phyloP scores from a whole-genome alignment of 2,888 invertebrate genomes.

The Malthinus seriepunctatus region DNA sequence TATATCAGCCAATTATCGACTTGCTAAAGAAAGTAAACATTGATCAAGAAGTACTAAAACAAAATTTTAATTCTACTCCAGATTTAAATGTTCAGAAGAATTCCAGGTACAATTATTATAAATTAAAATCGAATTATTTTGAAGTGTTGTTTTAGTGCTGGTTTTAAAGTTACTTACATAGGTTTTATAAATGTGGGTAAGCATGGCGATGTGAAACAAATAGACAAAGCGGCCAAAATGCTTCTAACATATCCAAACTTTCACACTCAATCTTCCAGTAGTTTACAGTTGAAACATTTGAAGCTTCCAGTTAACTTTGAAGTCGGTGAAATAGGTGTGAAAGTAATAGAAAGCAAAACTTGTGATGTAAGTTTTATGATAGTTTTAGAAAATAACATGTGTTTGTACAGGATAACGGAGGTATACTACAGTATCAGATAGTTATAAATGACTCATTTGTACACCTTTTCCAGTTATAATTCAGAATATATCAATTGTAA shows the following conservation, averaged over 20 bases:
- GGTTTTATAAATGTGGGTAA: conserved; percentile 56
- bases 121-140: neutral
- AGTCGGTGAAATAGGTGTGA: conserved; percentile 59
- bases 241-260: conserved; percentile 42
- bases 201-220: conserved; percentile 58
- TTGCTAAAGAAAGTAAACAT: conserved; percentile 45
- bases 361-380: conserved; percentile 46
- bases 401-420: too few relatives aligned
- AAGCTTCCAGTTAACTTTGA: conserved; percentile 54
- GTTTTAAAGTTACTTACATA: conserved; percentile 56
- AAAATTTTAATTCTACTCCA: conserved; percentile 17
- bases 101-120: conserved; percentile 1
- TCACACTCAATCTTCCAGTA: conserved; percentile 27
- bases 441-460: too few relatives aligned
- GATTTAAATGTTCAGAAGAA: conserved; percentile 8
- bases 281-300: conserved; percentile 26
- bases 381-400: conserved; percentile 1
- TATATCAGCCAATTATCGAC: conserved; percentile 56
- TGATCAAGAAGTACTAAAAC: conserved; percentile 37
- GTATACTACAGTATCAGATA: too few relatives aligned
- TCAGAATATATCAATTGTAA: too few relatives aligned
- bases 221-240: conserved; percentile 55
- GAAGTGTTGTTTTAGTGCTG: conserved; percentile 41
- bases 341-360: conserved; percentile 50
- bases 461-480: too few relatives aligned